Evolutionary conservation across 2,113 vertebrate genomes (phyloP).

Genomic region (Gasterosteus aculeatus): DNA sequence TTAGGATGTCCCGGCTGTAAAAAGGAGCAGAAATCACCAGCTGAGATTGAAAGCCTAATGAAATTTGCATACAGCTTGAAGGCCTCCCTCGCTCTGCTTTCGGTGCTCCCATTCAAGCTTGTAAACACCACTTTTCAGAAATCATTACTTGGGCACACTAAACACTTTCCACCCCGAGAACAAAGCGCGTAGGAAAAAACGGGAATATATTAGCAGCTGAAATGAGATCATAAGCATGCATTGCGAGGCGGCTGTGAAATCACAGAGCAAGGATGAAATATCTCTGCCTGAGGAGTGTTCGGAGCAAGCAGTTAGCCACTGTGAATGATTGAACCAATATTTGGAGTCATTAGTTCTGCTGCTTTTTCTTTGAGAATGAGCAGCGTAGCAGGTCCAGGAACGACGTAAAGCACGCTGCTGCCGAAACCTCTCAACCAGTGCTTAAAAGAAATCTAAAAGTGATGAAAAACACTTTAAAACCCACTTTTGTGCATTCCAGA

Average conservation of each 20-base stretch:
- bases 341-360: constrained; percentile 76
- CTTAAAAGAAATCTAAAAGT: constrained; percentile 53
- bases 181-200: constrained; percentile 64
- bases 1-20: constrained; percentile 56
- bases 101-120: constrained; percentile 62
- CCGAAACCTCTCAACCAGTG: constrained; percentile 56
- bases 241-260: constrained; percentile 73
- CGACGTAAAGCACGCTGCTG: constrained; percentile 53
- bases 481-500: constrained; percentile 39
- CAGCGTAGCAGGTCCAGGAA: constrained; percentile 55
- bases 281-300: constrained; percentile 59
- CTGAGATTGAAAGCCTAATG: constrained; percentile 74
- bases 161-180: constrained; percentile 71
- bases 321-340: constrained; percentile 74
- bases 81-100: constrained; percentile 51
- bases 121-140: constrained; percentile 73
- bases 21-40: constrained; percentile 50
- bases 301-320: constrained; percentile 58
- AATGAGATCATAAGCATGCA: constrained; percentile 73
- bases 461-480: constrained; percentile 60
- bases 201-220: constrained; percentile 74
- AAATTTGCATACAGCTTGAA: constrained; percentile 71
- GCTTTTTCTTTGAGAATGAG: constrained; percentile 68
- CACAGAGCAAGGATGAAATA: constrained; percentile 72
- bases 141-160: constrained; percentile 72